Evolutionary conservation across 2,888 invertebrate species (phyloP).

Genomic region (Poecilus cupreus): DNA sequence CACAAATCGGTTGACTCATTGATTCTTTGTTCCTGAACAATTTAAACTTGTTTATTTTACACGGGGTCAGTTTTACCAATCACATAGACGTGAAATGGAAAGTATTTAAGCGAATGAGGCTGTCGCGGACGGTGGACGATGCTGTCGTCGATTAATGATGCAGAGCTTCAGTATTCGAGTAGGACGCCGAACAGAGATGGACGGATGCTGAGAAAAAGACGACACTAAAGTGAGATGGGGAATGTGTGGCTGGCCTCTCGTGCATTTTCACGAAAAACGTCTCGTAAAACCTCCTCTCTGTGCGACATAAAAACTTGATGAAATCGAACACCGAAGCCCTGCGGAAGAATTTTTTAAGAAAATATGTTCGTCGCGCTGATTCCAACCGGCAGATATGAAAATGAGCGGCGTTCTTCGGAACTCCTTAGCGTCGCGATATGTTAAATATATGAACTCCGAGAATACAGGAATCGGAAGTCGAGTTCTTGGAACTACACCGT

Average conservation of each 20-base stretch:
- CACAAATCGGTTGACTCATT: slow-evolving; percentile 12
- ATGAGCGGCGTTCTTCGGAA: slow-evolving; percentile 36
- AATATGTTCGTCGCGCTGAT: slow-evolving; percentile 45
- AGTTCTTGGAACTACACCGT: slow-evolving; percentile 38
- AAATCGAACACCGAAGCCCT: slow-evolving; percentile 49
- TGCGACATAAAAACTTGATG: slow-evolving; percentile 51
- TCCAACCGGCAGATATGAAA: slow-evolving; percentile 53
- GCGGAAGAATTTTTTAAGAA: slow-evolving; percentile 47
- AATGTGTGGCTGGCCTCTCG: slow-evolving; percentile 27
- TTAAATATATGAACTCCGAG: slow-evolving; percentile 45
- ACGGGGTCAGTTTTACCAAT: neutral
- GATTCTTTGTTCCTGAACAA: slow-evolving; percentile 38
- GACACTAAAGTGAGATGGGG: slow-evolving; percentile 58
- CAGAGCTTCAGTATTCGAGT: neutral
- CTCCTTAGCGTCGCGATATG: slow-evolving; percentile 39
- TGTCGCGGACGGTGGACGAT: neutral
- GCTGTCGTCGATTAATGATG: slow-evolving; percentile 39
- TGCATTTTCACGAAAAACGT: slow-evolving; percentile 54
- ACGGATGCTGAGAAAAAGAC: slow-evolving; percentile 3
- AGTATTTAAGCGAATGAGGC: slow-evolving; percentile 31
- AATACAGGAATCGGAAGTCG: slow-evolving; percentile 41
- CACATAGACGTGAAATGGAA: slow-evolving; percentile 25
- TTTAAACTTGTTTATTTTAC: slow-evolving; percentile 42
- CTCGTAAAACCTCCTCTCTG: slow-evolving; percentile 41
- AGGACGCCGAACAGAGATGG: slow-evolving; percentile 30